phyloP scores from a whole-genome alignment of 2,888 invertebrate genomes.

The Podotricha telesiphe region DNA sequence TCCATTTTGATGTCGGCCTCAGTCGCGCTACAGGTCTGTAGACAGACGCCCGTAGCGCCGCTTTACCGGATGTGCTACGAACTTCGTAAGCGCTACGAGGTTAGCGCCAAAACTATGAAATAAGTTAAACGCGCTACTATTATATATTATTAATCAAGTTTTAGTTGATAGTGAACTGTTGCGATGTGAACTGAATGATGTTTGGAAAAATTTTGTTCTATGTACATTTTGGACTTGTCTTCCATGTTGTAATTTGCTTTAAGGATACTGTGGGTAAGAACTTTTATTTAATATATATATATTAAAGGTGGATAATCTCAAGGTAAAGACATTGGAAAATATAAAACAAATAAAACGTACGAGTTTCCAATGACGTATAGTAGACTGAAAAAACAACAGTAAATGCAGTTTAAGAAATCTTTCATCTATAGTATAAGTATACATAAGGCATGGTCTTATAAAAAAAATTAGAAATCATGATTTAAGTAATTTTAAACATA shows the following conservation, averaged over 20 bases:
- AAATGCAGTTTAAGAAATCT: too few species aligned
- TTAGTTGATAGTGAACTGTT: slow-evolving; percentile 48
- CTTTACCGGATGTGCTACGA: slow-evolving; percentile 60
- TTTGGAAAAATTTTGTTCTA: slow-evolving; percentile 80
- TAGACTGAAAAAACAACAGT: too few species aligned
- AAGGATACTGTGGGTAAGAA: slow-evolving; percentile 77
- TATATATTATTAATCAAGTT: slow-evolving; percentile 27
- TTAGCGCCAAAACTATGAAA: slow-evolving; percentile 40
- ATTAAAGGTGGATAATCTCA: too few species aligned
- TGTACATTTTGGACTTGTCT: slow-evolving; percentile 81
- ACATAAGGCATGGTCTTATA: too few species aligned
- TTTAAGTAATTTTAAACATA: too few species aligned
- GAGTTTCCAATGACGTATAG: too few species aligned
- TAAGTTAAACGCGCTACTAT: slow-evolving; percentile 8
- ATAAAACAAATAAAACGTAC: too few species aligned
- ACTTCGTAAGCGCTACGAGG: slow-evolving; percentile 57
- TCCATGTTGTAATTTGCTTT: slow-evolving; percentile 82
- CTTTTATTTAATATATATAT: neutral
- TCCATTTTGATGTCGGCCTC: slow-evolving; percentile 49
- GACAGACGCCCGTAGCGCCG: slow-evolving; percentile 64
- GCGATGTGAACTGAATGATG: slow-evolving; percentile 79
- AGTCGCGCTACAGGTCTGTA: slow-evolving; percentile 64
- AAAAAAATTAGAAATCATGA: too few species aligned
- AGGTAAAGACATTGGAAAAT: too few species aligned
- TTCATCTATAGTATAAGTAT: too few species aligned